A percentile compares a stretch with the other conserved stretches of the same genome.
These are phyloP conservation scores for Drosophila tani DNA, from an alignment of 1,140 invertebrate species.

Conservation along the genomic window DNA sequence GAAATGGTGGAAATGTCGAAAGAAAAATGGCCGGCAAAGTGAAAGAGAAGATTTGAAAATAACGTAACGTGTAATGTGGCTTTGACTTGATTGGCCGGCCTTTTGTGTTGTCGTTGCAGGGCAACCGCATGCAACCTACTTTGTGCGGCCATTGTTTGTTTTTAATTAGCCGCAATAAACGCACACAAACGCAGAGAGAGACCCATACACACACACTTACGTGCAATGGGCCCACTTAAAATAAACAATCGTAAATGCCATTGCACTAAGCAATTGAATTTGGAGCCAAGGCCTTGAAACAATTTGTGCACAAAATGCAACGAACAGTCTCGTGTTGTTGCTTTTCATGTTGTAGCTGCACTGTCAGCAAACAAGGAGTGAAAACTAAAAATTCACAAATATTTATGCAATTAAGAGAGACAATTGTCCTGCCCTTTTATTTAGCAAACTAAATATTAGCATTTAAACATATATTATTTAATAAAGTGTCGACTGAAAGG, in stretches of 20 bases:
- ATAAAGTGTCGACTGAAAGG: no score
- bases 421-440: no score
- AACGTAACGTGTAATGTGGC: conserved; percentile 67
- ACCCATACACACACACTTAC: conserved; percentile 30
- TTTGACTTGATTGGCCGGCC: conserved; percentile 70
- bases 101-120: conserved; percentile 57
- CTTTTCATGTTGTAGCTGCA: conserved; percentile 2
- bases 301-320: conserved; percentile 60
- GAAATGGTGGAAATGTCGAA: conserved; percentile 57
- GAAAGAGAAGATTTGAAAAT: conserved; percentile 60
- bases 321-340: not conserved
- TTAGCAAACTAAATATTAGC: not conserved
- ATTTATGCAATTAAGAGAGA: no score
- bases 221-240: conserved; percentile 68
- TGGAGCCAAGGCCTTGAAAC: conserved; percentile 76
- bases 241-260: conserved; percentile 81
- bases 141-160: conserved; percentile 77
- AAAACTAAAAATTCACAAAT: not conserved
- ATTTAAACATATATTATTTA: no score
- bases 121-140: conserved; percentile 73
- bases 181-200: conserved; percentile 52
- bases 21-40: conserved; percentile 51
- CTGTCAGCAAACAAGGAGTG: not conserved
- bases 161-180: conserved; percentile 83
- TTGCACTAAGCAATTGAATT: conserved; percentile 81